phyloP scores from a whole-genome alignment of 2,888 invertebrate species.

The Polymixis lichenea region DNA sequence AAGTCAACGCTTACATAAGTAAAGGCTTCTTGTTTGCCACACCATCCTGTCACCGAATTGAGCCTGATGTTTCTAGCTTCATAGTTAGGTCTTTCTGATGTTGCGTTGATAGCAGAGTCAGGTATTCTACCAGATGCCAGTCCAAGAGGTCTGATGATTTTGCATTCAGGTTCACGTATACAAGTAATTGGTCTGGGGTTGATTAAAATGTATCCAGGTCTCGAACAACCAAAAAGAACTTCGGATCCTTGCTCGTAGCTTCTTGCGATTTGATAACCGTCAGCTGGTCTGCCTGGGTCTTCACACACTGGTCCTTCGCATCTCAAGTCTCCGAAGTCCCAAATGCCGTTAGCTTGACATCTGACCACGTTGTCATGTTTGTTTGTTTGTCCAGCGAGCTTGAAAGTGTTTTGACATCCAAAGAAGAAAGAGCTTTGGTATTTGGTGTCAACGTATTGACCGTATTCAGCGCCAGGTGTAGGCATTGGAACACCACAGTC shows the following conservation, averaged over 20 bases:
- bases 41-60: conserved; percentile 98
- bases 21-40: conserved; percentile 98
- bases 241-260: conserved; percentile 97
- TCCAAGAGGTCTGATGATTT: conserved; percentile 97
- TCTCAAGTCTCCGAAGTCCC: conserved; percentile 99
- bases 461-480: conserved; percentile 98
- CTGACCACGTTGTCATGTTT: conserved; percentile 97
- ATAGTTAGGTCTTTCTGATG: conserved; percentile 97
- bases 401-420: conserved; percentile 98
- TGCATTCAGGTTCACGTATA: conserved; percentile 97
- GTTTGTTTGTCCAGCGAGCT: conserved; percentile 97
- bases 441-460: conserved; percentile 96
- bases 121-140: conserved; percentile 97
- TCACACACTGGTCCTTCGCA: conserved; percentile 99
- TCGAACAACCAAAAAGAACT: conserved; percentile 96
- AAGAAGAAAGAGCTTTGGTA: conserved; percentile 98
- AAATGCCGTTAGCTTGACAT: conserved; percentile 97
- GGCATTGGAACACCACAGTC: conserved; percentile 98
- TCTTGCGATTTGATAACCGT: conserved; percentile 96
- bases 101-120: conserved; percentile 98
- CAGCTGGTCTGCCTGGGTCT: conserved; percentile 98
- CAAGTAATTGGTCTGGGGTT: conserved; percentile 97
- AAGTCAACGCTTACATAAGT: conserved; percentile 99
- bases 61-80: conserved; percentile 97
- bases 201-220: conserved; percentile 98